These are phyloP conservation scores for Scopus umbretta DNA, from an alignment of 2,113 vertebrate species.

Conservation along the genomic window DNA sequence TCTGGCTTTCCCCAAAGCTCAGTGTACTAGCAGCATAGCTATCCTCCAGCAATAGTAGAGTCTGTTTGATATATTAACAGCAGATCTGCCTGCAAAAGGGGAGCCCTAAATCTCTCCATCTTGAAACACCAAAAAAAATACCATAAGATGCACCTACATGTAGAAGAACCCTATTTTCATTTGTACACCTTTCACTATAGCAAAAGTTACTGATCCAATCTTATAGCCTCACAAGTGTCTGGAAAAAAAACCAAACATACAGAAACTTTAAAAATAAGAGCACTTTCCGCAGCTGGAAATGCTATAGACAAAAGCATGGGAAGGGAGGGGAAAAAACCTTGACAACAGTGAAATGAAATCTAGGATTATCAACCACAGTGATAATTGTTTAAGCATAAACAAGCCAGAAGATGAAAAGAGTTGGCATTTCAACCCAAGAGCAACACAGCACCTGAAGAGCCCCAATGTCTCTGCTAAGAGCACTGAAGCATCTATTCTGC, in stretches of 20 bases:
- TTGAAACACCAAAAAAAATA: neutral
- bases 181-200: neutral
- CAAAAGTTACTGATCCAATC: neutral
- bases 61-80: neutral
- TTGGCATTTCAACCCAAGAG: neutral
- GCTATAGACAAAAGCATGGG: neutral
- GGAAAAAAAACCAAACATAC: neutral
- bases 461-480: neutral
- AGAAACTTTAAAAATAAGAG: neutral
- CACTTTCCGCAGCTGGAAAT: neutral
- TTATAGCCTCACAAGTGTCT: neutral
- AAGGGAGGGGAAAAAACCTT: neutral
- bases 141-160: rapidly evolving
- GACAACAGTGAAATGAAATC: neutral
- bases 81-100: neutral
- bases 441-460: neutral
- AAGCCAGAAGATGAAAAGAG: slow-evolving; percentile 25
- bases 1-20: neutral
- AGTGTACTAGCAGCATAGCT: rapidly evolving
- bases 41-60: neutral
- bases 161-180: neutral
- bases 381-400: slow-evolving; percentile 3
- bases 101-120: neutral
- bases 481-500: neutral
- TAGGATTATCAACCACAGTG: neutral